Percentiles rank a stretch among this genome's conserved stretches.
phyloP scores from a whole-genome alignment of 1,140 invertebrate genomes.

The Linepithema humile region DNA sequence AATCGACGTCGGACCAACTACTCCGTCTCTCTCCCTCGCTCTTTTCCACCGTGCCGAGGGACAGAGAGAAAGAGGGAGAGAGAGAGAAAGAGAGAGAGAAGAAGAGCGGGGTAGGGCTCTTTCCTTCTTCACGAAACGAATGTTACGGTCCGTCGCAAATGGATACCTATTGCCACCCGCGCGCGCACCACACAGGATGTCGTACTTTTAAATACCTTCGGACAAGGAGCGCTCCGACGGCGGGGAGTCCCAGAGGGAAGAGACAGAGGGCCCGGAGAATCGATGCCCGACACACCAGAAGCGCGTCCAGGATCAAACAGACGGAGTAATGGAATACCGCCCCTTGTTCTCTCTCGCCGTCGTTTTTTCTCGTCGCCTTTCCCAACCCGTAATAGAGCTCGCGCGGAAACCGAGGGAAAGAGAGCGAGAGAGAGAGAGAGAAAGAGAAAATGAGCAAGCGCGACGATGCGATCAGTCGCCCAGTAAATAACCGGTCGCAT shows the following conservation, averaged over 20 bases:
- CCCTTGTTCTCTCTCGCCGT: constrained; percentile 15
- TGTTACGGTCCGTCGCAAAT: constrained; percentile 54
- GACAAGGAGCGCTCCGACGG: not conserved
- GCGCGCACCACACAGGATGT: not conserved
- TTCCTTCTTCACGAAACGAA: constrained; percentile 34
- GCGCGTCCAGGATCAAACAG: constrained; percentile 56
- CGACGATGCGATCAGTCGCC: constrained; percentile 52
- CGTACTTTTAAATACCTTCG: constrained; percentile 50
- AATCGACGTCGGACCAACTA: constrained; percentile 48
- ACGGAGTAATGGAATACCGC: constrained; percentile 61
- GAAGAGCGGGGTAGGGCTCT: not conserved
- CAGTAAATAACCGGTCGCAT: constrained; percentile 30
- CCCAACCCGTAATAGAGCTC: constrained; percentile 27
- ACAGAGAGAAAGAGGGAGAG: not conserved
- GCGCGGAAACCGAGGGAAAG: constrained; percentile 19
- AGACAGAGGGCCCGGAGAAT: constrained; percentile 7
- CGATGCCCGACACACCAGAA: constrained; percentile 43
- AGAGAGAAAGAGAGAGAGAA: not conserved
- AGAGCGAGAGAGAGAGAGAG: too few species aligned
- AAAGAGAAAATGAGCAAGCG: too few species aligned
- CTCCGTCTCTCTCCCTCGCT: not conserved
- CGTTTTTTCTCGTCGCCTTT: constrained; percentile 56
- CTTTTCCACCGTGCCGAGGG: not conserved
- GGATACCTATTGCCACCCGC: constrained; percentile 50
- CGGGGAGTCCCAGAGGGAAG: not conserved